Evolutionary conservation across 1,140 invertebrate species (phyloP).

Genomic region (Semibalanus balanoides): DNA sequence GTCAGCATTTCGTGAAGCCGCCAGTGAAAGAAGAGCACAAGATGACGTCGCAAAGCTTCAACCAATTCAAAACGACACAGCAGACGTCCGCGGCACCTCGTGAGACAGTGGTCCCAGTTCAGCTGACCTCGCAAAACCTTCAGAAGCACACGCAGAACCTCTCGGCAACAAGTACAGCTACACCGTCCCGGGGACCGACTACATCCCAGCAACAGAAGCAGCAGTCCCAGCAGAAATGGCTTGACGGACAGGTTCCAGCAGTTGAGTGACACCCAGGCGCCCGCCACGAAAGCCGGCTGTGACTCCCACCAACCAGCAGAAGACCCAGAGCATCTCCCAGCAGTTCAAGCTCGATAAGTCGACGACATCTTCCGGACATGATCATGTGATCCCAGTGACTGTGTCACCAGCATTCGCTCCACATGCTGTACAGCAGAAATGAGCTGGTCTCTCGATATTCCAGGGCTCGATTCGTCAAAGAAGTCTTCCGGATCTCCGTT

Average conservation of each 20-base stretch:
- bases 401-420: background rate
- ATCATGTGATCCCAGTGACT: background rate
- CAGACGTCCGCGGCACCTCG: background rate
- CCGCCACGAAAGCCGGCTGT: background rate
- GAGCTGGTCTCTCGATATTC: too few relatives aligned
- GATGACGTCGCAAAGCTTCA: background rate
- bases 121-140: background rate
- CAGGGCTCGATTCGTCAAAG: too few relatives aligned
- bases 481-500: too few relatives aligned
- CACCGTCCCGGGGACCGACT: too few relatives aligned
- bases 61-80: background rate
- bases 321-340: background rate
- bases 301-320: background rate
- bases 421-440: background rate
- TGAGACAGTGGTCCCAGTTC: background rate
- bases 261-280: background rate
- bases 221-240: background rate
- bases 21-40: background rate
- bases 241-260: background rate
- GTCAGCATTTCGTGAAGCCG: too few relatives aligned
- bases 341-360: background rate
- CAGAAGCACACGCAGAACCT: background rate
- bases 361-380: background rate
- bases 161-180: background rate
- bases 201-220: background rate